These are phyloP conservation scores for Tangara arthus DNA, from an alignment of 2,797 vertebrate species.

Conservation along the genomic window DNA sequence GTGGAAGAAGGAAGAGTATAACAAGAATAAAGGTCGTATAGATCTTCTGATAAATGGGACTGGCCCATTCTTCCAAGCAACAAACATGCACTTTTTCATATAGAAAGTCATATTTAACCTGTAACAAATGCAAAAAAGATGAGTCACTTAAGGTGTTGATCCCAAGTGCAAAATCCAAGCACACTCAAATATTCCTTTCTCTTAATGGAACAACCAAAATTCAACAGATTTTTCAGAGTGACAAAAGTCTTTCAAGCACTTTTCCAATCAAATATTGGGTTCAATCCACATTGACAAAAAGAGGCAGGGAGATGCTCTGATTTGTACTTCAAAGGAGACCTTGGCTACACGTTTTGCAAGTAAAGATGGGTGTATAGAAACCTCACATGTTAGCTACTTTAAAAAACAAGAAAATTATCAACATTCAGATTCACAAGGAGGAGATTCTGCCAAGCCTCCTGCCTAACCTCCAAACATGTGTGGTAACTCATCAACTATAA, in stretches of 20 bases:
- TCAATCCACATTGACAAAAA: not conserved
- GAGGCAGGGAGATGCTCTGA: not conserved
- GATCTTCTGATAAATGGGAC: constrained; percentile 71
- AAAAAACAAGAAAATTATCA: not conserved
- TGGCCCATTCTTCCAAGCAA: constrained; percentile 79
- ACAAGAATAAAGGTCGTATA: constrained; percentile 78
- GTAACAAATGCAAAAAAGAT: constrained; percentile 27
- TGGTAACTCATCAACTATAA: not conserved
- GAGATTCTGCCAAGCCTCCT: not conserved
- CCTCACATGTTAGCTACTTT: not conserved
- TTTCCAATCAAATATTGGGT: not conserved
- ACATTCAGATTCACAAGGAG: not conserved
- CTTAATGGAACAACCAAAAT: not conserved
- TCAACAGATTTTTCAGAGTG: not conserved
- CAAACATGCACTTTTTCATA: constrained; percentile 76
- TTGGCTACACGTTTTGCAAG: not conserved
- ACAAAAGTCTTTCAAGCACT: not conserved
- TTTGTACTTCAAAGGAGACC: not conserved
- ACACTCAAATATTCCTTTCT: not conserved
- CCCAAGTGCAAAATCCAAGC: not conserved
- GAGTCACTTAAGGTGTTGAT: not conserved
- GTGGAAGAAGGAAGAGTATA: constrained; percentile 77
- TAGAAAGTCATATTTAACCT: constrained; percentile 80
- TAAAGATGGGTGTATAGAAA: not conserved
- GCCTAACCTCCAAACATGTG: not conserved